Base-by-base conservation (phyloP, 2,113 vertebrate genomes). In the Anthoscopus minutus region DNA sequence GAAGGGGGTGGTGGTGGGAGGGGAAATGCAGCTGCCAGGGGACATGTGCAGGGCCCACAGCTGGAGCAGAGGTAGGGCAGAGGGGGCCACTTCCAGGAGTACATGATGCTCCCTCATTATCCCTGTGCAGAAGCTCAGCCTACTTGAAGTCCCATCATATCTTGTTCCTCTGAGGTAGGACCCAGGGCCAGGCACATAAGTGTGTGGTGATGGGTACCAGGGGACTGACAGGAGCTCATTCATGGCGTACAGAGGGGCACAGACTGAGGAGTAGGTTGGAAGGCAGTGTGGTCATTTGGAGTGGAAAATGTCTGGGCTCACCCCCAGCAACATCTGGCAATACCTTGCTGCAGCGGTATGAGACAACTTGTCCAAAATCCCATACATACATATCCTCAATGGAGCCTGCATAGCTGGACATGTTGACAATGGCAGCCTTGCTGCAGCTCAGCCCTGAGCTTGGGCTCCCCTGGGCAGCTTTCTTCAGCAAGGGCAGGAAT, bases 271-370 rank as follows among this genome's bases (percentile, higher is more conserved):
- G 6, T 1, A 27, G 4, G 7, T 6, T n/a, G 48, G 24, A 38
- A 76, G 10, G n/a, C 4, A 9, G 10, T 4, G 1, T 28, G 25
- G 45, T 45, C 2, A 6, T 77, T 47, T 0, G 0, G 11, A 58
- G 28, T 19, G 16, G 19, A 78, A 78, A 81, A 30, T 8, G 3
- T 9, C 30, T 35, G 33, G 38, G 28, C 13, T 53, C 13, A n/a
- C 0, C 1, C 27, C 28, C 19, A 14, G 35, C 0, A 6, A 8
- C 33, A n/a, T 3, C 5, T 4, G 16, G 24, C 45, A 18, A 25
- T 90, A 97, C 97, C 96, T 97, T 97, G 91, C 97, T 97, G 86
- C 74, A 77, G 44, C 86, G 71, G 45, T 96, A 97, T 0, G 96
- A 78, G 21, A 93, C 33, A 53, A 71, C 23, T 3, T 62, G 78